Conservation (phyloP, 2,113 vertebrate species). For the Melozone crissalis region DNA sequence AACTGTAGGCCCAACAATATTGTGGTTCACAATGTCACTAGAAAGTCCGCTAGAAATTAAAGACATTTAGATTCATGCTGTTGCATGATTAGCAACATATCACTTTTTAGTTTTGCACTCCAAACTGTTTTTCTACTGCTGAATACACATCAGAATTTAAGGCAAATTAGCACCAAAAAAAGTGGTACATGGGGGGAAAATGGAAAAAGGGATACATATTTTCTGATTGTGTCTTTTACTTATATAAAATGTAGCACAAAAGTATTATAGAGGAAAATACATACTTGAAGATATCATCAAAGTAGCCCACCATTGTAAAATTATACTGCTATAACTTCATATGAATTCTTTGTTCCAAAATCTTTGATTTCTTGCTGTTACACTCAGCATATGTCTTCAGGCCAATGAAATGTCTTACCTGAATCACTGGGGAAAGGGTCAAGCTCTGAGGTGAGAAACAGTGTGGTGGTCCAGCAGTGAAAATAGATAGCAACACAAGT, state of each 20-base stretch:
- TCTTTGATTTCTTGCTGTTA: not conserved
- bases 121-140: not conserved
- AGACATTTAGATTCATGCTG: not conserved
- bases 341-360: not conserved
- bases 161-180: not conserved
- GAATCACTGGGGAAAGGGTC: not conserved
- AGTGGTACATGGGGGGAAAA: not conserved
- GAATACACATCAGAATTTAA: not conserved
- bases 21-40: not conserved
- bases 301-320: not conserved
- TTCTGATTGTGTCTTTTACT: not conserved
- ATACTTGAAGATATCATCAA: not conserved
- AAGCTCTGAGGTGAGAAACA: not conserved
- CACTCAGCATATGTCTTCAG: not conserved
- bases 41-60: not conserved
- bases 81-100: not conserved
- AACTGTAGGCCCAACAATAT: not conserved
- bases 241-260: not conserved
- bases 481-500: not conserved
- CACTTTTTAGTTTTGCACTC: not conserved
- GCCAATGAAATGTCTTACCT: not conserved
- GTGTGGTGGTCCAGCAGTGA: not conserved
- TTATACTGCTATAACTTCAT: not conserved
- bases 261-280: not conserved
- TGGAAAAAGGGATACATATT: accelerated